Percentiles rank a stretch among this genome's conserved stretches.
Evolutionary conservation across 1,140 invertebrate species (phyloP).

Genomic region (Euwallacea fornicatus): DNA sequence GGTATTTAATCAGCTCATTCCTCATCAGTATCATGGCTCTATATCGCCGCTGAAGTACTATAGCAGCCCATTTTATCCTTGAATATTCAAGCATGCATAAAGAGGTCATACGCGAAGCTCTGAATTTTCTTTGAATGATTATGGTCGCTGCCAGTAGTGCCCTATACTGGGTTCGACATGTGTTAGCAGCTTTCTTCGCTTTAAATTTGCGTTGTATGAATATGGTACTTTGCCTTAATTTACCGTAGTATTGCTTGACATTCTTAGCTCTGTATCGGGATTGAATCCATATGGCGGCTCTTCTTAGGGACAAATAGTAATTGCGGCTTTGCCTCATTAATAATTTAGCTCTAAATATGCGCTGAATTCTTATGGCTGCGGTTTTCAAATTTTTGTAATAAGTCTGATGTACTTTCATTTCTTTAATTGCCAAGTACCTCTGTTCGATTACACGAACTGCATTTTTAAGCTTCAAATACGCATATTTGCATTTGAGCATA

Average conservation of each 20-base stretch:
- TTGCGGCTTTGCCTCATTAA: constrained; percentile 36
- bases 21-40: constrained; percentile 51
- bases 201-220: constrained; percentile 49
- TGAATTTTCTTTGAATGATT: background rate
- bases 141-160: constrained; percentile 9
- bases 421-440: constrained; percentile 52
- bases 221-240: constrained; percentile 34
- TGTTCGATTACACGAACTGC: constrained; percentile 53
- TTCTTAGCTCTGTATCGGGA: constrained; percentile 44
- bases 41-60: constrained; percentile 51
- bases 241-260: constrained; percentile 42
- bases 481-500: no score
- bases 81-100: constrained; percentile 7
- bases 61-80: constrained; percentile 39
- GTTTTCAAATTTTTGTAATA: constrained; percentile 53
- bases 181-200: constrained; percentile 34
- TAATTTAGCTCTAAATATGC: constrained; percentile 52
- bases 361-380: constrained; percentile 56
- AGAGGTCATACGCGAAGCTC: background rate
- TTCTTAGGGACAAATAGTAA: constrained; percentile 46
- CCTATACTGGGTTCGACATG: constrained; percentile 44
- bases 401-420: constrained; percentile 50
- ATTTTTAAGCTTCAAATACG: background rate
- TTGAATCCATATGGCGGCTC: constrained; percentile 49
- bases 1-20: constrained; percentile 48